Base-by-base conservation (phyloP, 2,113 vertebrate species). In the Ochotona princeps region DNA sequence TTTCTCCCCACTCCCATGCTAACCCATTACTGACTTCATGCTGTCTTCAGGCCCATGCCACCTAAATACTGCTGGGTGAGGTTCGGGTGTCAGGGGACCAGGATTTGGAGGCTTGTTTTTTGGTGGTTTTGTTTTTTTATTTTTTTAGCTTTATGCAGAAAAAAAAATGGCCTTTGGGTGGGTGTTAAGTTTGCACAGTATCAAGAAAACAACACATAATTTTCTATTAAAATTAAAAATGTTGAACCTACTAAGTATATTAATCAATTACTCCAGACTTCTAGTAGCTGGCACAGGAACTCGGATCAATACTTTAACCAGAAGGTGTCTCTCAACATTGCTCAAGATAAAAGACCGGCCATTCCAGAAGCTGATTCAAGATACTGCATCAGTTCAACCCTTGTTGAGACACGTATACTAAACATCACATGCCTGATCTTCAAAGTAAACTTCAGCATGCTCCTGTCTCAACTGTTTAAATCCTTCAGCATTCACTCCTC, bases 231-330 rank as follows among this genome's bases (percentile, higher is more conserved):
- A 84, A 90, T 47, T 93, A 93, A 73, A 92, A 96, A 76, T 47
- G 23, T 67, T 38, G 38, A 75, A 94, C 89, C 73, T 92, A 74
- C n/a, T 92, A 79, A 49, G 1, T 49, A 61, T 70, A 93, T 82
- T 93, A 95, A 83, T 93, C 93, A 96, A 96, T 93, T 38, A 23
- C 26, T 95, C 96, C 38, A 89, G 76, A 87, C 74, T 97, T 87
- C 90, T 89, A 80, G 13, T 1, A 89, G 76, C 63, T 94, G 32
- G 82, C 89, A 92, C 13, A 63, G 86, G 47, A 79, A 65, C 94
- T 30, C 90, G 74, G 73, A 76, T 44, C n/a, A 69, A 95, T 74
- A 90, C 85, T 72, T 94, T 72, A 67, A 86, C 30, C 74, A 96
- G 73, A 96, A 44, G 5, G 47, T 38, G 32, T 90, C 15, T 83